Percentiles rank a stretch among this genome's conserved stretches.
Conservation (phyloP, 2,888 invertebrate species). For the Dilophus febrilis region DNA sequence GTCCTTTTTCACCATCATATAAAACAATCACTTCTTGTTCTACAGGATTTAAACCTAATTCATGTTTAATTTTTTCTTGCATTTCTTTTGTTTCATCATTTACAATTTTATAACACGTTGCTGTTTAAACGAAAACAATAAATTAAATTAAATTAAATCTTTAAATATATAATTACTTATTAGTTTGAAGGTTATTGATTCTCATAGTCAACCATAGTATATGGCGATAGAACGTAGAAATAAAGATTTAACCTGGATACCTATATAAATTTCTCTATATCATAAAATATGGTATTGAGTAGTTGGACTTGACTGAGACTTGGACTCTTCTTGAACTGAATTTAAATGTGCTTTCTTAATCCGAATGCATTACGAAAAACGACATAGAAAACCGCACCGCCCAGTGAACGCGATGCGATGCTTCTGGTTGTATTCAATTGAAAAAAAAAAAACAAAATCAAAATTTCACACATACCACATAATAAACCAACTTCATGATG, state of each 20-base stretch:
- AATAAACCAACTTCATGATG: slow-evolving; percentile 60
- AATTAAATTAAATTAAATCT: too few relatives aligned
- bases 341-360: too few relatives aligned
- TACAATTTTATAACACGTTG: slow-evolving; percentile 68
- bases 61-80: slow-evolving; percentile 53
- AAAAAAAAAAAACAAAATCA: too few relatives aligned
- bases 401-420: too few relatives aligned
- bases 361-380: too few relatives aligned
- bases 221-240: slow-evolving; percentile 19
- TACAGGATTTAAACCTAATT: slow-evolving; percentile 52
- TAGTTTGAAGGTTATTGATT: too few relatives aligned
- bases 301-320: background rate
- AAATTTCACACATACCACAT: slow-evolving; percentile 79
- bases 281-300: background rate
- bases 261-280: background rate
- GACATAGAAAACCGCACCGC: too few relatives aligned
- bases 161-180: too few relatives aligned
- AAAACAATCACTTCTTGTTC: slow-evolving; percentile 74
- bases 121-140: too few relatives aligned
- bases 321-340: too few relatives aligned
- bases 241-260: background rate
- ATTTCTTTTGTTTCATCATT: slow-evolving; percentile 66
- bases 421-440: too few relatives aligned
- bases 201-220: too few relatives aligned
- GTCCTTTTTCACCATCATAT: slow-evolving; percentile 62